phyloP scores from a whole-genome alignment of 1,140 invertebrate species.

The Tigriopus japonicus region DNA sequence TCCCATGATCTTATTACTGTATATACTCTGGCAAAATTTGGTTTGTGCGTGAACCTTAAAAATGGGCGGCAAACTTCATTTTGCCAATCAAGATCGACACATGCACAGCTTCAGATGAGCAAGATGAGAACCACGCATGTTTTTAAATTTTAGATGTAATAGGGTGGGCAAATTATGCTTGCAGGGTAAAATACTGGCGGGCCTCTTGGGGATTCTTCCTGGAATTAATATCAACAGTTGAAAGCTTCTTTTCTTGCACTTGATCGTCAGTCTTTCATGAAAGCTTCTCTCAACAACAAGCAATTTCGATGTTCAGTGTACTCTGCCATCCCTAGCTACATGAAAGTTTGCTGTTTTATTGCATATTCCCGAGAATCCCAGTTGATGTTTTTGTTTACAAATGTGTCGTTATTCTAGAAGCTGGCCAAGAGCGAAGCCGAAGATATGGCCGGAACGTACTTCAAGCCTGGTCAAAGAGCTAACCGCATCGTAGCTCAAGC shows the following conservation, averaged over 20 bases:
- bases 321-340: too few species aligned
- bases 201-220: neutral
- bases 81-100: neutral
- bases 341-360: neutral
- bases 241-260: too few species aligned
- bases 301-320: too few species aligned
- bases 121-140: too few species aligned
- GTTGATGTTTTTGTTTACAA: neutral
- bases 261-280: too few species aligned
- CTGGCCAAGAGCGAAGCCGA: conserved; percentile 36
- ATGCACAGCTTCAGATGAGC: too few species aligned
- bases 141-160: neutral
- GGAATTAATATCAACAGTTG: too few species aligned
- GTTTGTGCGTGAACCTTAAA: too few species aligned
- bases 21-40: too few species aligned
- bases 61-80: neutral
- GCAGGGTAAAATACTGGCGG: neutral
- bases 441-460: conserved; percentile 47
- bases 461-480: conserved; percentile 40
- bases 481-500: conserved; percentile 35
- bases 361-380: neutral
- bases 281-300: too few species aligned
- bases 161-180: neutral
- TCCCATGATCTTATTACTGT: too few species aligned
- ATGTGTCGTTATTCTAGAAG: conserved; percentile 28